Base-by-base conservation (phyloP, 2,113 vertebrate species). In the Eulemur macaco region DNA sequence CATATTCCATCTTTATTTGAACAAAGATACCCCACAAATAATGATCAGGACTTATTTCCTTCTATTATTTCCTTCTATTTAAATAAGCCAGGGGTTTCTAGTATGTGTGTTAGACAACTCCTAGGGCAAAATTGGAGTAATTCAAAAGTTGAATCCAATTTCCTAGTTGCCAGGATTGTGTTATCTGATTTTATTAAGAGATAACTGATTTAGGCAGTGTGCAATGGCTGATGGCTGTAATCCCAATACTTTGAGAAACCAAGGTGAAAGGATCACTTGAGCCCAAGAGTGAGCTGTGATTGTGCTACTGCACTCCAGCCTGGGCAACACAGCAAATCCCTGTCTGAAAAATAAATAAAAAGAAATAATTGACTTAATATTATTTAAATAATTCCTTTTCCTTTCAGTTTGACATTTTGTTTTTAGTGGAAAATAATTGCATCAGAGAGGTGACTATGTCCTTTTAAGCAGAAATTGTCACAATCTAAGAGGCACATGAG, bases 391-490 rank as follows among this genome's bases (percentile, higher is more conserved):
- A 34, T 80, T 39, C 69, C n/a, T 85, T 89, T 96, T 94, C 58
- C 87, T 82, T 94, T 96, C 58, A 77, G 39, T 81, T 88, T 42
- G 39, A 60, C 54, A 17, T 90, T 97, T 96, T 90, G 39, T 60
- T 91, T 95, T 94, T 25, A 69, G 50, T 89, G 91, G 86, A 87
- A 92, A 94, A 80, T 50, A 92, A 77, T 80, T 85, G 77, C 94
- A 68, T 89, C 87, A 93, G 92, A 95, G 94, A 89, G 73, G 60
- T 93, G 50, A 91, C 68, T 47, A 1, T 77, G 87, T 85, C 71
- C 84, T 86, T 88, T 96, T 73, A 87, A 93, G 58, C 66, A 94
- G 84, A 69, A 96, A 97, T 87, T 86, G 5, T 96, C 94, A 80
- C 80, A 86, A 56, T 91, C 86, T 52, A 88, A 94, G 78, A 82